phyloP scores from a whole-genome alignment of 2,888 invertebrate genomes.

The Meandrusa payeni region DNA sequence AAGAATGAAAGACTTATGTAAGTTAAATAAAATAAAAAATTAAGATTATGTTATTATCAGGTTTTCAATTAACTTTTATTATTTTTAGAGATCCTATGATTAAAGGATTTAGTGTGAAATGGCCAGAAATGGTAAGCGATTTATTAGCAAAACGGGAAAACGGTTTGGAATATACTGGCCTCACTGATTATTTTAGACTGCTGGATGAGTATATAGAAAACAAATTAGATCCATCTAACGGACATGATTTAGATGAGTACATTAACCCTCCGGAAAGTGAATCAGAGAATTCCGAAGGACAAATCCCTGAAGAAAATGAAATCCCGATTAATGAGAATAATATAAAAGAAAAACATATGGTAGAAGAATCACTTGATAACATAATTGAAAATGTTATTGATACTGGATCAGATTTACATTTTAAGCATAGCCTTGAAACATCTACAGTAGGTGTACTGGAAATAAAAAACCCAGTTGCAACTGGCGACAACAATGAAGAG shows the following conservation, averaged over 20 bases:
- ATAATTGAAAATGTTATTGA: slow-evolving; percentile 57
- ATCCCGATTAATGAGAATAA: slow-evolving; percentile 29
- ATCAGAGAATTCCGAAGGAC: slow-evolving; percentile 41
- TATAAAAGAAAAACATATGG: slow-evolving; percentile 25
- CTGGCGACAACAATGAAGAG: slow-evolving; percentile 49
- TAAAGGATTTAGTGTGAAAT: slow-evolving; percentile 64
- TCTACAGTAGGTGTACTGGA: slow-evolving; percentile 72
- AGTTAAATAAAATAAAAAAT: slow-evolving; percentile 34
- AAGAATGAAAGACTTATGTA: slow-evolving; percentile 65
- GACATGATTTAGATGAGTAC: slow-evolving; percentile 51
- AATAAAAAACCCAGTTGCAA: slow-evolving; percentile 62
- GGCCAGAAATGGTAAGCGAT: slow-evolving; percentile 74
- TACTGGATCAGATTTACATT: slow-evolving; percentile 49
- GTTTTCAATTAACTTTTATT: too few species aligned
- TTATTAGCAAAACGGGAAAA: slow-evolving; percentile 69
- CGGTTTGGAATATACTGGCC: slow-evolving; percentile 68
- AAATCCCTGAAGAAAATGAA: slow-evolving; percentile 40
- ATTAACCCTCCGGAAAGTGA: slow-evolving; percentile 48
- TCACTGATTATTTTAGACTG: slow-evolving; percentile 78
- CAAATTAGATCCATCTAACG: slow-evolving; percentile 61
- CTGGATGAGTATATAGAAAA: slow-evolving; percentile 77
- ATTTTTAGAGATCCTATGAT: slow-evolving; percentile 64
- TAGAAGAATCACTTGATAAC: slow-evolving; percentile 35
- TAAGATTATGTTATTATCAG: background rate
- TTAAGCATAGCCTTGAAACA: slow-evolving; percentile 56